Base-by-base conservation (phyloP, 2,113 vertebrate species). In the Macheiramphus alcinus region DNA sequence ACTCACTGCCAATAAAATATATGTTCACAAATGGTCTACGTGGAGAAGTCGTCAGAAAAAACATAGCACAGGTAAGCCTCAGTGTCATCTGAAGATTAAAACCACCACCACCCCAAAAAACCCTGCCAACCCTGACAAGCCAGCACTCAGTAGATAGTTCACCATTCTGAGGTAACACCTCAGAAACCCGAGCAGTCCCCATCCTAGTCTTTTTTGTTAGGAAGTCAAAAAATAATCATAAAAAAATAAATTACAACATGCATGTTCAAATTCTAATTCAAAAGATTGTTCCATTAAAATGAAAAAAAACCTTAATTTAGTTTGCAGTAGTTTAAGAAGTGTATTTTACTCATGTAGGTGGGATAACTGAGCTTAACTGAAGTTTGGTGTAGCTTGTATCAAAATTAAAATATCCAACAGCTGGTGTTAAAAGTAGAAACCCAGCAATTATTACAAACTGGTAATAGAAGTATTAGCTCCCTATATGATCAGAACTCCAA, bases 61-160 rank as follows among this genome's bases (percentile, higher is more conserved):
- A 38, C 0, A 0, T 2, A 85, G 62, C 21, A 80, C 4, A 29
- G 18, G 16, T 12, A 38, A 16, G 1, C 6, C 23, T 62, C 10
- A 8, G 29, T 11, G 40, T 62, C 79, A 68, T 10, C 34, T 43
- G 5, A 82, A 17, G 29, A 71, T 32, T 15, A 67, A 65, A 75
- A 15, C 9, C 9, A 47, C 11, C 20, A 31, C 13, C 8, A 34
- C 22, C 12, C 4, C 1, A 11, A 70, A 58, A 61, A 27, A 11
- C 9, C 16, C 6, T n/a, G 36, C 16, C 29, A 59, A 43, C 3
- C 12, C 22, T n/a, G 42, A 40, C 16, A 67, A 74, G 20, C 19
- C 25, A 67, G 17, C n/a, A 53, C 40, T 34, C 31, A 10, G 8
- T 6, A 15, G 45, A 48, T 6, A 42, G 14, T 31, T 15, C 34